Evolutionary conservation across 2,797 vertebrate species (phyloP).

Genomic region (Oceanodroma leucorhoa): DNA sequence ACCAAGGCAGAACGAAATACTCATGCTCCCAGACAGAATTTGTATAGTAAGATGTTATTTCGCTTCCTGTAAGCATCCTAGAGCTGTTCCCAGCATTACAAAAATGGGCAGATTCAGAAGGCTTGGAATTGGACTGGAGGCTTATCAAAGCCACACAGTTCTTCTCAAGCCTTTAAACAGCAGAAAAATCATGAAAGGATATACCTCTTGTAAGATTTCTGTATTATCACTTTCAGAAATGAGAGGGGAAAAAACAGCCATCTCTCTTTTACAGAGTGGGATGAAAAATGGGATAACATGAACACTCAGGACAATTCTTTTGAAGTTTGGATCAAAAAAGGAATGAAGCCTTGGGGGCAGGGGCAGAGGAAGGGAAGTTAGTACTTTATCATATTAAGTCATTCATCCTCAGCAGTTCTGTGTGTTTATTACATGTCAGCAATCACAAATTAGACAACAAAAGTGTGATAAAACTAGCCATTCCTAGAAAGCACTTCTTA

Average conservation of each 20-base stretch:
- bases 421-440: neutral
- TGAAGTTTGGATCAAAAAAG: constrained; percentile 23
- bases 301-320: neutral
- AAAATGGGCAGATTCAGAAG: neutral
- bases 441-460: neutral
- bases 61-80: neutral
- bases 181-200: neutral
- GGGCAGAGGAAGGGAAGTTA: neutral
- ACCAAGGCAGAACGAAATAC: neutral
- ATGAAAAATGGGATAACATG: neutral
- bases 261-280: neutral
- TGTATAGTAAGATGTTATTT: neutral
- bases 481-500: neutral
- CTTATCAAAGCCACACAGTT: neutral
- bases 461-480: neutral
- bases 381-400: neutral
- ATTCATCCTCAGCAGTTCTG: neutral
- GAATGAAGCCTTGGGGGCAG: neutral
- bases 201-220: neutral
- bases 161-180: neutral
- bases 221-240: neutral
- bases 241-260: neutral
- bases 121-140: neutral
- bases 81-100: neutral
- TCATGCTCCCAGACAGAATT: neutral